Conservation (phyloP, 1,140 invertebrate genomes). For the Uloborus diversus region DNA sequence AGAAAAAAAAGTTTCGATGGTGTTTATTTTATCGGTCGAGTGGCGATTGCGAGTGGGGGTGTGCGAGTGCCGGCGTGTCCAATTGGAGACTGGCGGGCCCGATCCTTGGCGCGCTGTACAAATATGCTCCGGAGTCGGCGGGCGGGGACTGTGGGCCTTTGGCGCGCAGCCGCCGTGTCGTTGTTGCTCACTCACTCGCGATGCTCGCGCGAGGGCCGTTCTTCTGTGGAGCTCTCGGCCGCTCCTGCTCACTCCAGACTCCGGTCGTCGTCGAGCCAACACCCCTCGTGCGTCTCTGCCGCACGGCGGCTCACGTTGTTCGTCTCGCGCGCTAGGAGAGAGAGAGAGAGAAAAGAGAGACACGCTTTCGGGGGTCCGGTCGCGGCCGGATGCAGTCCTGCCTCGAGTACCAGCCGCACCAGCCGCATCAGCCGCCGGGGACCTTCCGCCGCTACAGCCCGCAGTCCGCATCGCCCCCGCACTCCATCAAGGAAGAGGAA, state of each 20-base stretch:
- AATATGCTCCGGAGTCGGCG: conserved; percentile 32
- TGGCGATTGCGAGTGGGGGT: no score
- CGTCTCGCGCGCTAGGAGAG: no score
- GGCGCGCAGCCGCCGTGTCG: conserved; percentile 40
- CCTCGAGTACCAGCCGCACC: conserved; percentile 50
- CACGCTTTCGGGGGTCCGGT: no score
- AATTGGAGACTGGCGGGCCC: conserved; percentile 39
- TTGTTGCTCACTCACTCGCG: conserved; percentile 11
- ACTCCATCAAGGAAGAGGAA: conserved; percentile 52
- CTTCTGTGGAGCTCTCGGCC: conserved; percentile 15
- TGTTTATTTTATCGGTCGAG: no score
- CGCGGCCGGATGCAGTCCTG: conserved; percentile 51
- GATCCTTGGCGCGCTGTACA: conserved; percentile 24
- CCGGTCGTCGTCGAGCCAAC: conserved; percentile 6
- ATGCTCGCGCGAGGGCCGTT: conserved; percentile 36
- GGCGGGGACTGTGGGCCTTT: conserved; percentile 26
- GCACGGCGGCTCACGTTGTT: conserved; percentile 14
- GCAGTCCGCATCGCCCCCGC: conserved; percentile 17
- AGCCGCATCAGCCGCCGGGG: conserved; percentile 9
- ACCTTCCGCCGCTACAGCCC: conserved; percentile 40
- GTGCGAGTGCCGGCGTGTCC: neutral
- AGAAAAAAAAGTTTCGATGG: no score
- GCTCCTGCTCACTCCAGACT: conserved; percentile 14
- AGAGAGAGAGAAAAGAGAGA: no score
- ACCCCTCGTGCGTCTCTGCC: neutral